Base-by-base conservation (phyloP, 2,113 vertebrate genomes). In the Pimephales promelas region DNA sequence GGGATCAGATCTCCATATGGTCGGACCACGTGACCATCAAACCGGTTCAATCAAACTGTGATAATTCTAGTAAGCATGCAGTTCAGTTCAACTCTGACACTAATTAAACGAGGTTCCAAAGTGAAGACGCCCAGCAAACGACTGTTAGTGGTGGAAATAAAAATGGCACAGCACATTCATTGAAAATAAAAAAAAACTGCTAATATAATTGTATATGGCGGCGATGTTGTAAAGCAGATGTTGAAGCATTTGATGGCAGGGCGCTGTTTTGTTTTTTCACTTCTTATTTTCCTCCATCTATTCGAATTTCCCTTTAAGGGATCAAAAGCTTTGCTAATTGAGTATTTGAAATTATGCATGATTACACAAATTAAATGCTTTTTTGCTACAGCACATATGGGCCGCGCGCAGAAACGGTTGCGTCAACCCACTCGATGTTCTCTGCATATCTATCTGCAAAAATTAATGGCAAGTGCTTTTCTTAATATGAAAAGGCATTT, bases 281-380 rank as follows among this genome's bases (percentile, higher is more conserved):
- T 26, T 79, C 57, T 79, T 66, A 66, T 79, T 79, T 79, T 66
- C 26, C 49, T 66, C 36, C 24, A 45, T 57, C 31, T 54, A 34
- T 79, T 78, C 64, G 72, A 64, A 72, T 85, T 77, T 79, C 45
- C 2, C 83, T 85, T 43, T 7, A 47, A 87, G 85, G 79, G 68
- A 82, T 87, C 77, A 81, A 83, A 84, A 57, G 85, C 81, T 45
- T 86, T 52, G 0, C 71, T 90, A 85, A 90, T 73, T 84, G 78
- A 88, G 79, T 84, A 82, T 45, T 45, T 68, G 61, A 90, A 84
- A 88, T 84, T 2, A 87, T 47, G 82, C 10, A 43, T 24, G 76
- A 82, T 82, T 83, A 82, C 43, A 70, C 74, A 83, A 52, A 78
- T 83, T 24, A 76, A 26, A 84, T 57, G 78, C 36, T 72, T 87